These are phyloP conservation scores for Cataglyphis livida DNA, from an alignment of 2,888 invertebrate genomes.

Conservation along the genomic window DNA sequence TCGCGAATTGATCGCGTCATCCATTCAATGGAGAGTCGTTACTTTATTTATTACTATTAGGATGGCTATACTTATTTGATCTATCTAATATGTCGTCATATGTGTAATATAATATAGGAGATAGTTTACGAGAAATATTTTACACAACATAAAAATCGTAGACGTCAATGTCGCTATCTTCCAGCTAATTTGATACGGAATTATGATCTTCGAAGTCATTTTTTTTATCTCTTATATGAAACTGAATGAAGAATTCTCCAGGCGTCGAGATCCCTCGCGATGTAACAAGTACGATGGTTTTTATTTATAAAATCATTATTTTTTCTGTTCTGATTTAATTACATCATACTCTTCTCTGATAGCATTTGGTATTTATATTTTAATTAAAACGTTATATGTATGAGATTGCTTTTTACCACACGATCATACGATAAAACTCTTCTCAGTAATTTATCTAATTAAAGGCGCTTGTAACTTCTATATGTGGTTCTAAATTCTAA, in stretches of 20 bases:
- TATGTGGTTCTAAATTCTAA: neutral
- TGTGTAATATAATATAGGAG: neutral
- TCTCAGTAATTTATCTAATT: neutral
- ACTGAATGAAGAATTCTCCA: conserved; percentile 62
- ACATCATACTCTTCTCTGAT: neutral
- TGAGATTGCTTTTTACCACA: neutral
- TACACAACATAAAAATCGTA: conserved; percentile 29
- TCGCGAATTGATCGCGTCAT: neutral
- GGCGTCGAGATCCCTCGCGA: conserved; percentile 73
- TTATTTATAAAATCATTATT: conserved; percentile 2
- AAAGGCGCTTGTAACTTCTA: neutral
- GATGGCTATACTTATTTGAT: neutral
- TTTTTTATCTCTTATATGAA: conserved; percentile 51
- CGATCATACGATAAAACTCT: neutral
- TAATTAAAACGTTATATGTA: neutral
- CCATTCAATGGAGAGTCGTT: neutral
- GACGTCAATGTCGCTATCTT: neutral
- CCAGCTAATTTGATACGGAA: neutral
- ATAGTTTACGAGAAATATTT: conserved; percentile 28
- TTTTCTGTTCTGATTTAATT: conserved; percentile 6
- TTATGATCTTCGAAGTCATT: conserved; percentile 1
- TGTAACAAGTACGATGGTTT: neutral
- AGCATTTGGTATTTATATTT: neutral
- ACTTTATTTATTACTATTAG: conserved; percentile 8
- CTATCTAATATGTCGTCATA: neutral